Percentiles rank a stretch among this genome's conserved stretches.
These are phyloP conservation scores for Agrilus cyanescens DNA, from an alignment of 2,888 invertebrate species.

Conservation along the genomic window DNA sequence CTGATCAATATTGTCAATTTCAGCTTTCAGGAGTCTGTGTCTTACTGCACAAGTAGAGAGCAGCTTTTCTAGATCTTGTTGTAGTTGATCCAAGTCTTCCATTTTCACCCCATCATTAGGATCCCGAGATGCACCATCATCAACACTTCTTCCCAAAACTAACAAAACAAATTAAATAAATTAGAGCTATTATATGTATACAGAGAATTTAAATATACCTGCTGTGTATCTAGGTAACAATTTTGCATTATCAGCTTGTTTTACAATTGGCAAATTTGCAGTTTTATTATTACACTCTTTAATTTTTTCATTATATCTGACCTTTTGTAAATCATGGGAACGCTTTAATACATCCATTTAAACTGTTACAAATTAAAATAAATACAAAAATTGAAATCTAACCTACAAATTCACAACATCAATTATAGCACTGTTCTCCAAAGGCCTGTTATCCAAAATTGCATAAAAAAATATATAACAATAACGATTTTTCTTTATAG, in stretches of 20 bases:
- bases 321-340: constrained; percentile 23
- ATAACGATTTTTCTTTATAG: no score
- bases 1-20: constrained; percentile 57
- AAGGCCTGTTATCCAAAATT: no score
- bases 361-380: background rate
- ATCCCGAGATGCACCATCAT: constrained; percentile 22
- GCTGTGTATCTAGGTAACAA: constrained; percentile 55
- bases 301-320: constrained; percentile 40
- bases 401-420: no score
- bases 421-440: no score
- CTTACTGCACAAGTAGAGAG: constrained; percentile 74
- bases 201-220: constrained; percentile 22
- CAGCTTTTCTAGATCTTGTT: constrained; percentile 76
- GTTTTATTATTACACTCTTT: constrained; percentile 39
- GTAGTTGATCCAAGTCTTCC: constrained; percentile 80
- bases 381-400: background rate
- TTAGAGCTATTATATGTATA: background rate
- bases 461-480: no score
- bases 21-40: constrained; percentile 63
- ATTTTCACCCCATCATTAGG: constrained; percentile 58
- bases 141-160: constrained; percentile 53
- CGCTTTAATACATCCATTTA: constrained; percentile 9
- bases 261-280: constrained; percentile 50
- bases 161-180: constrained; percentile 11
- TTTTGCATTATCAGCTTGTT: constrained; percentile 54